Evolutionary conservation across 2,888 invertebrate species (phyloP), one percentile per base, ranked within the genome.

Genomic region (Eristalinus aeneus): DNA sequence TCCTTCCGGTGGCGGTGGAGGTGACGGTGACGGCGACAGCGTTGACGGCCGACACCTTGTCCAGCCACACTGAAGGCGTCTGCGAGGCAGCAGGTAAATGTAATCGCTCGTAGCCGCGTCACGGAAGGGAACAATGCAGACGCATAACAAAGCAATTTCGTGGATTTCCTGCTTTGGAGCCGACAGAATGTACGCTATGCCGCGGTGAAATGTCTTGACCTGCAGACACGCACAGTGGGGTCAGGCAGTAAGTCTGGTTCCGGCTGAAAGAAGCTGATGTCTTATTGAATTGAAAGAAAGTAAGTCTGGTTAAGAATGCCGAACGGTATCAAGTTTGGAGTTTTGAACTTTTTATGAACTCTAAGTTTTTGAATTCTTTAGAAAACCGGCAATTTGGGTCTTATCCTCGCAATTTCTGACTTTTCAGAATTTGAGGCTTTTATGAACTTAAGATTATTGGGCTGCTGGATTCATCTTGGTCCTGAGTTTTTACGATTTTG

Each of bases 41-140:
- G 8, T 16, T 8, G 46, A 16, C 46, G 16, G 46, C 46, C 16
- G 8, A 46, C 46, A 12, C 60, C 8, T 32, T 16, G 34, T 34
- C 22, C 34, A 39, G 12, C n/a, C 46, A 27, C 22, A 46, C 16
- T 56, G 8, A 36, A 34, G 22, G 32, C 12, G 32, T 68, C 32
- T n/a, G 36, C 36, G 16, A 53, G 23, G 22, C 27, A n/a, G 16
- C n/a, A 22, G 63, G 46, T 16, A 46, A n/a, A 16, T 39, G 75
- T 60, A 56, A 58, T 64, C 22, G 31, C 27, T 39, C 23, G 16
- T 23, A 5, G 16, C 22, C 6, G 34, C 34, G 22, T 20, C 39
- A 74, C 64, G 65, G 39, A 36, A 67, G 61, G 32, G 32, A n/a
- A 60, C 67, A 68, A 58, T 58, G 31, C 56, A 32, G 32, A 3